Conservation (phyloP, 2,113 vertebrate genomes). For the Zingel zingel region DNA sequence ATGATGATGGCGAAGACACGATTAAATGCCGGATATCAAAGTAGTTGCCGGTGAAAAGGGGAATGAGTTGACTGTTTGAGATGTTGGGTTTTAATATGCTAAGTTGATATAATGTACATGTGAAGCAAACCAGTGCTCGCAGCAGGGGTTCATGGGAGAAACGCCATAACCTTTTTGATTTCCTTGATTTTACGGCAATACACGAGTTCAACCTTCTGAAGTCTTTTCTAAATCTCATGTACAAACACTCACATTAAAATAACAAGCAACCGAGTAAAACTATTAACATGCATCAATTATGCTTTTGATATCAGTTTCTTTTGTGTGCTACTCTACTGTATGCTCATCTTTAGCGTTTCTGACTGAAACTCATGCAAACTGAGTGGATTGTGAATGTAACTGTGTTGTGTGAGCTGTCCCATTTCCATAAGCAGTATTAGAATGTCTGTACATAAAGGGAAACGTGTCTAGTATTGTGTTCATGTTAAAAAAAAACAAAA, state of each 20-base stretch:
- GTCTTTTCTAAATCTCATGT: conserved; percentile 72
- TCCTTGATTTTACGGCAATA: conserved; percentile 73
- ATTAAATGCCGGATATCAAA: conserved; percentile 37
- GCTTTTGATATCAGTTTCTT: conserved; percentile 75
- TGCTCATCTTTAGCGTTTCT: conserved; percentile 73
- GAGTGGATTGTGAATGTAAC: conserved; percentile 86
- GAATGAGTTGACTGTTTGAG: conserved; percentile 43
- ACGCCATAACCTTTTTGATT: conserved; percentile 78
- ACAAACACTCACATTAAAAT: conserved; percentile 58
- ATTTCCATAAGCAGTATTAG: conserved; percentile 88
- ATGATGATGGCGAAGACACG: conserved; percentile 52
- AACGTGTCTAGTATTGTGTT: conserved; percentile 84
- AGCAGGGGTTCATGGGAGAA: conserved; percentile 70
- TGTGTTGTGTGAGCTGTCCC: conserved; percentile 82
- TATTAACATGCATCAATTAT: conserved; percentile 61
- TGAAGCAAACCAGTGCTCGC: conserved; percentile 61
- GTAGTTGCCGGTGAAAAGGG: conserved; percentile 40
- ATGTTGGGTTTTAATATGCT: conserved; percentile 49
- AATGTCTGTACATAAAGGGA: conserved; percentile 86
- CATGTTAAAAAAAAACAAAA: conserved; percentile 69
- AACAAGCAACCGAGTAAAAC: conserved; percentile 43
- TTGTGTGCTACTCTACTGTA: conserved; percentile 69
- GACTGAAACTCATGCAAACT: conserved; percentile 75
- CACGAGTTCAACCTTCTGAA: conserved; percentile 54
- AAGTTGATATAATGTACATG: conserved; percentile 47